Evolutionary conservation across 2,888 invertebrate genomes (phyloP).

Genomic region (Zelleria hepariella): DNA sequence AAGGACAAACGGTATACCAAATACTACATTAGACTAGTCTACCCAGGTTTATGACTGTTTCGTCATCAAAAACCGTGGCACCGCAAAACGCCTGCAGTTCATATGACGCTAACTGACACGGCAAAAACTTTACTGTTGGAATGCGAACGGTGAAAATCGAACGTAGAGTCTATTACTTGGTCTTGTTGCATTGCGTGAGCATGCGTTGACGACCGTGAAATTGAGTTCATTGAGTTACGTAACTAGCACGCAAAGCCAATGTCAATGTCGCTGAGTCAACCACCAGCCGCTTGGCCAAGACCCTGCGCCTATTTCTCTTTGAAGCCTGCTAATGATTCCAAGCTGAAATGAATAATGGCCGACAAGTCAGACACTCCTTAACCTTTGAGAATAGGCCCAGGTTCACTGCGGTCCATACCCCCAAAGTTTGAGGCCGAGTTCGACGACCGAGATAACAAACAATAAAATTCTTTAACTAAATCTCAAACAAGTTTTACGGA

Average conservation of each 20-base stretch:
- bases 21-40: too few relatives aligned
- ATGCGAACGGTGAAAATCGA: background rate
- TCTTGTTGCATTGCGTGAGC: background rate
- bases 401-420: background rate
- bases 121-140: too few relatives aligned
- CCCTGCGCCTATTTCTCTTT: background rate
- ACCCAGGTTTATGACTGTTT: too few relatives aligned
- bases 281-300: background rate
- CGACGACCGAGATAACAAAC: conserved; percentile 46
- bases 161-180: too few relatives aligned
- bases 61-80: too few relatives aligned
- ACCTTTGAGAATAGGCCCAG: background rate
- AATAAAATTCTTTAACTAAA: too few relatives aligned
- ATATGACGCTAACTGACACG: too few relatives aligned
- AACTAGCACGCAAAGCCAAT: conserved; percentile 42
- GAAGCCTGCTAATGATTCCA: background rate
- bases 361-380: background rate
- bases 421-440: conserved; percentile 15
- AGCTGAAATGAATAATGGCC: background rate
- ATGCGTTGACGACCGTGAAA: background rate
- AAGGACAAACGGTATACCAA: too few relatives aligned
- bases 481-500: too few relatives aligned
- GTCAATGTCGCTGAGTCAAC: conserved; percentile 45
- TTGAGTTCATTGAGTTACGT: background rate
- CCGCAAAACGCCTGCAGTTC: too few relatives aligned